Evolutionary conservation across 2,797 vertebrate species (phyloP).

Genomic region (Otolemur crassicaudatus): DNA sequence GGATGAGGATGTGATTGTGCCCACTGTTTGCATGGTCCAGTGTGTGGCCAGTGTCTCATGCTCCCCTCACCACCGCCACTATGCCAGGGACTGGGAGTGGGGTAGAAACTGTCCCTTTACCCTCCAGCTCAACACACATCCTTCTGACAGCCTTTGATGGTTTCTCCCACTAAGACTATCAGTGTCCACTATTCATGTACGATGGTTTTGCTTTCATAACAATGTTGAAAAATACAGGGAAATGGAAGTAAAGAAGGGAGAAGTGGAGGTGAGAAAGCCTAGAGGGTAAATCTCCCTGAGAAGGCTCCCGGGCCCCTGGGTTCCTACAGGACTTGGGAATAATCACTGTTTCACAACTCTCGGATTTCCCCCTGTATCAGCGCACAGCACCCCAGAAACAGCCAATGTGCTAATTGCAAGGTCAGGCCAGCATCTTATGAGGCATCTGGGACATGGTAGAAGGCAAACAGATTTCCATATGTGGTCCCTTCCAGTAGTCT

Average conservation of each 20-base stretch:
- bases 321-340: slow-evolving; percentile 23
- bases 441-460: slow-evolving; percentile 75
- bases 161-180: background rate
- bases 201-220: background rate
- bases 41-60: no score
- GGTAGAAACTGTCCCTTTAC: background rate
- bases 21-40: background rate
- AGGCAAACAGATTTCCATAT: slow-evolving; percentile 82
- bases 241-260: background rate
- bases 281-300: background rate
- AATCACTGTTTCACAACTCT: slow-evolving; percentile 44
- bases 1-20: background rate
- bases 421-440: slow-evolving; percentile 66
- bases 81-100: rapidly evolving
- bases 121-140: no score
- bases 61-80: background rate
- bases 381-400: slow-evolving; percentile 59
- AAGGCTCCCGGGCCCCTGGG: background rate
- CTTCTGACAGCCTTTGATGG: background rate
- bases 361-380: slow-evolving; percentile 7
- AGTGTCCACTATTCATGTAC: background rate
- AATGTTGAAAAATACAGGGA: background rate
- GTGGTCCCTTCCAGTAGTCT: slow-evolving; percentile 69
- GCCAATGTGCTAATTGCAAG: slow-evolving; percentile 74
- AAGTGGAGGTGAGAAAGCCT: background rate